phyloP scores from a whole-genome alignment of 2,797 vertebrate genomes.

The Dipus sagitta region DNA sequence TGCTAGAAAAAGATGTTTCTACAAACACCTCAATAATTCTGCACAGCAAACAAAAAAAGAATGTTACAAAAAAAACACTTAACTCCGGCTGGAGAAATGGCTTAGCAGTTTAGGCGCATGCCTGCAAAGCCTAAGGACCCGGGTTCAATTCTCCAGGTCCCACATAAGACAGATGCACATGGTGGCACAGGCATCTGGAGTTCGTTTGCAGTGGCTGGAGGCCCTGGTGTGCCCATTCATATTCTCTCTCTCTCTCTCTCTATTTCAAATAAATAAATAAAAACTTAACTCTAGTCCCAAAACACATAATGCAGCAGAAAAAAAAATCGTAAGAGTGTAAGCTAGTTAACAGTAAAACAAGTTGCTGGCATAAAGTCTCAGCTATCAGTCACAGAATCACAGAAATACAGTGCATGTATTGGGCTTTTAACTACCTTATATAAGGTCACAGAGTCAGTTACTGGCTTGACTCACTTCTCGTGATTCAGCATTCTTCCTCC shows the following conservation, averaged over 20 bases:
- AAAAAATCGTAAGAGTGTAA: neutral
- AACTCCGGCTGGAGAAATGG: too few relatives aligned
- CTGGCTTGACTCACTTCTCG: neutral
- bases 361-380: neutral
- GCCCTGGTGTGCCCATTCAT: too few relatives aligned
- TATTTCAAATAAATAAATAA: too few relatives aligned
- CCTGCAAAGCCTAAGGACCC: too few relatives aligned
- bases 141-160: too few relatives aligned
- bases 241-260: too few relatives aligned
- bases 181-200: too few relatives aligned
- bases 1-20: neutral
- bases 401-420: neutral
- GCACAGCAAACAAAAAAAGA: neutral
- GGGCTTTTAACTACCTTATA: neutral
- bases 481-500: neutral
- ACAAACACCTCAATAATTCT: neutral
- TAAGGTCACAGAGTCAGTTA: neutral
- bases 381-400: neutral
- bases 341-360: neutral
- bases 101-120: too few relatives aligned
- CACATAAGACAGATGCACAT: too few relatives aligned
- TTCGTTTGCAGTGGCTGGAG: too few relatives aligned
- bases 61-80: neutral
- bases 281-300: neutral
- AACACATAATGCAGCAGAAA: neutral